Evolutionary conservation across 2,797 vertebrate genomes (phyloP).

Genomic region (Erpetoichthys calabaricus): DNA sequence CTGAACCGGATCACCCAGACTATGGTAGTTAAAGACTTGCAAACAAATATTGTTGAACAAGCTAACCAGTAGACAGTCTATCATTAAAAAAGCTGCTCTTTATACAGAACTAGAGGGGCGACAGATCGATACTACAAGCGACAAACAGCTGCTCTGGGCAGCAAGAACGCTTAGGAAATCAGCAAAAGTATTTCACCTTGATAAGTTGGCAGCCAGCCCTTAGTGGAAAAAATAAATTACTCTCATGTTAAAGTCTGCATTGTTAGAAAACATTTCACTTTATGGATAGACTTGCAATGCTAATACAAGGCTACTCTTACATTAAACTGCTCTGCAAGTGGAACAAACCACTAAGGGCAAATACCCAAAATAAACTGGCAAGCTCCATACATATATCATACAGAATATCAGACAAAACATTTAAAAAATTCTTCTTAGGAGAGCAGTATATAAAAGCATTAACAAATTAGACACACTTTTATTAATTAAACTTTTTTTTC

Average conservation of each 20-base stretch:
- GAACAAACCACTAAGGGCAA: no score
- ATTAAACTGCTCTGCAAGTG: no score
- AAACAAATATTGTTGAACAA: constrained; percentile 36
- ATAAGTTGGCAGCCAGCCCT: constrained; percentile 30
- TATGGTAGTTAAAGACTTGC: constrained; percentile 42
- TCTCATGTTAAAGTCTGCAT: constrained; percentile 14
- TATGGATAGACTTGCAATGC: not conserved
- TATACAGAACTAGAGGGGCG: constrained; percentile 42
- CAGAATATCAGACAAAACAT: no score
- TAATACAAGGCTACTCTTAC: no score
- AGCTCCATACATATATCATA: no score
- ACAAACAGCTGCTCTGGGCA: constrained; percentile 44
- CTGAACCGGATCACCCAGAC: constrained; percentile 35
- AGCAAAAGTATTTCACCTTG: constrained; percentile 43
- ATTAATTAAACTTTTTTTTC: no score
- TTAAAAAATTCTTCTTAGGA: no score
- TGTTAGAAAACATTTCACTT: not conserved
- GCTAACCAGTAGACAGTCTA: constrained; percentile 41
- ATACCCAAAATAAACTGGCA: no score
- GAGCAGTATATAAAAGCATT: no score
- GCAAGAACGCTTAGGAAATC: constrained; percentile 45
- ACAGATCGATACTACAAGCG: constrained; percentile 36
- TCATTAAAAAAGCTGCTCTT: constrained; percentile 38
- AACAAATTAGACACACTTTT: no score
- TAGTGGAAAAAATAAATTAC: constrained; percentile 25